These are phyloP conservation scores for Arenaria interpres DNA, from an alignment of 2,113 vertebrate species.

Conservation along the genomic window DNA sequence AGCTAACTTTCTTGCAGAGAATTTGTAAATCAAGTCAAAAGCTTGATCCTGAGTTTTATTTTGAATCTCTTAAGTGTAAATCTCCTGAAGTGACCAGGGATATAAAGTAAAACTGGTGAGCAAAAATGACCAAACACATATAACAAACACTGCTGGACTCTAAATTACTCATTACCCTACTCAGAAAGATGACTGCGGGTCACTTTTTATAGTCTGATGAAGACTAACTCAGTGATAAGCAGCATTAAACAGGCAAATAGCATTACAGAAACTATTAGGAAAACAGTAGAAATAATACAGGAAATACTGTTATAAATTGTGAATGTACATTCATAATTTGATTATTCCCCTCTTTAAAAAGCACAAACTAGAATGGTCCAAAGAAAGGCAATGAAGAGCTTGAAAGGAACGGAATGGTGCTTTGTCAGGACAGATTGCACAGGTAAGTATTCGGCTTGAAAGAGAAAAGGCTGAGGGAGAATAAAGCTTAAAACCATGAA, in stretches of 20 bases:
- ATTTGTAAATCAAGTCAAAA: background rate
- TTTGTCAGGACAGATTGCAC: background rate
- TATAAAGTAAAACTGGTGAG: background rate
- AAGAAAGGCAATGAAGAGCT: background rate
- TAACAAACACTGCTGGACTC: background rate
- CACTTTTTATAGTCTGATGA: background rate
- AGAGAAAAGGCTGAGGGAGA: background rate
- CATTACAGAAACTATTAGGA: background rate
- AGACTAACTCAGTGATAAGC: background rate
- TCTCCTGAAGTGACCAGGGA: background rate
- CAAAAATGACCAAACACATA: background rate
- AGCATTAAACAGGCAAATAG: background rate
- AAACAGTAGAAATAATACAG: background rate
- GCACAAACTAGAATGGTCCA: background rate
- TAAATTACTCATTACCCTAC: background rate
- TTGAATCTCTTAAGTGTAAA: background rate
- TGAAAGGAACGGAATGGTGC: background rate
- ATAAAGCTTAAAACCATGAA: background rate
- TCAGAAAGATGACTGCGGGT: background rate
- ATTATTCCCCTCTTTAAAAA: background rate
- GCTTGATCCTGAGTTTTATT: background rate
- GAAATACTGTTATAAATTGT: background rate
- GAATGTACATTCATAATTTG: background rate
- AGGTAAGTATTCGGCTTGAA: background rate
- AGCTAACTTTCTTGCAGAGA: background rate